Evolutionary conservation across 2,888 invertebrate species (phyloP).

Genomic region (Willowsia nigromaculata): DNA sequence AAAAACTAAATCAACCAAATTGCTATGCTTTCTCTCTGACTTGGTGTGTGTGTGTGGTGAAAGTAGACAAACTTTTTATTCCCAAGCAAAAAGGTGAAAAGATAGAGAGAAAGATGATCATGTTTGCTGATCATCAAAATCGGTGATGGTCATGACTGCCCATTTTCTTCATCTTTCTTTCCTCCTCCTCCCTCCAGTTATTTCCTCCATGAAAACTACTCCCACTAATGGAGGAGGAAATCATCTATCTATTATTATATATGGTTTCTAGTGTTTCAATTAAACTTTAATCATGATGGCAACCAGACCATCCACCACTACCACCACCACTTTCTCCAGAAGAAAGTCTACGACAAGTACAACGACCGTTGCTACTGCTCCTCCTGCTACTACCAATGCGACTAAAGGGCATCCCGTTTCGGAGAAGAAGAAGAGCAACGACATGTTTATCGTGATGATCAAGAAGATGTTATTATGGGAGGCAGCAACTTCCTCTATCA

Average conservation of each 20-base stretch:
- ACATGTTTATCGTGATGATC: slow-evolving; percentile 34
- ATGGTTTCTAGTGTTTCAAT: slow-evolving; percentile 31
- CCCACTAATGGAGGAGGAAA: slow-evolving; percentile 1
- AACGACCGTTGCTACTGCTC: neutral
- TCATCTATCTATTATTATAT: neutral
- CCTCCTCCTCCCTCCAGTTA: neutral
- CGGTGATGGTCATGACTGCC: slow-evolving; percentile 2
- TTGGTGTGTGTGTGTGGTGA: neutral
- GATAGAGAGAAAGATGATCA: neutral
- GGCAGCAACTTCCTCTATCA: slow-evolving; percentile 30
- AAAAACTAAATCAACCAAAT: slow-evolving; percentile 17
- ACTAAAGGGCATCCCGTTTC: slow-evolving; percentile 15
- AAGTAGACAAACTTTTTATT: neutral
- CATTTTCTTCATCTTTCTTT: neutral
- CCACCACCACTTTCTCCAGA: neutral
- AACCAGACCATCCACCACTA: slow-evolving; percentile 10
- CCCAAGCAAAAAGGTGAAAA: neutral
- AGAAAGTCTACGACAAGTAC: slow-evolving; percentile 4
- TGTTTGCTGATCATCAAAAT: neutral
- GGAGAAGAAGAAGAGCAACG: slow-evolving; percentile 9
- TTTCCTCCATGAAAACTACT: neutral
- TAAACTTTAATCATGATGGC: slow-evolving; percentile 65
- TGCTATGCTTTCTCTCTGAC: neutral
- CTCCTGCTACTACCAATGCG: too few species aligned
- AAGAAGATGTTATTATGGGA: slow-evolving; percentile 41